Evolutionary conservation across 2,797 vertebrate species (phyloP).

Genomic region (Xiphorhynchus erythropygius): DNA sequence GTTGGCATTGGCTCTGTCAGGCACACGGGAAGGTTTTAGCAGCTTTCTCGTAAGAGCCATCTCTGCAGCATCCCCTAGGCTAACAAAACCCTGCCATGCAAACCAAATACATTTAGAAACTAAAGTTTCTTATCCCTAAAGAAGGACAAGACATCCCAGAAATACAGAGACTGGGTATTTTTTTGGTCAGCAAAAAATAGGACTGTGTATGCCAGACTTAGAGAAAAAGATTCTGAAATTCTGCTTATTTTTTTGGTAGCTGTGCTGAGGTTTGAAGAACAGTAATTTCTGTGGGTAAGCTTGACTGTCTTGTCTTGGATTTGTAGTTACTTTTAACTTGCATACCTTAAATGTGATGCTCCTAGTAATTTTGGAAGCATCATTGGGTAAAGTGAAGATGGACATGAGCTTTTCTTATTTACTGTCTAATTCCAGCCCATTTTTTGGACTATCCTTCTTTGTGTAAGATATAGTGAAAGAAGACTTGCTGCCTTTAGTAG

Average conservation of each 20-base stretch:
- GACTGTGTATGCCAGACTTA: neutral
- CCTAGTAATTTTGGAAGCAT: neutral
- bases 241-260: neutral
- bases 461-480: neutral
- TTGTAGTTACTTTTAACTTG: neutral
- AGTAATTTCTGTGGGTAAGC: neutral
- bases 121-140: neutral
- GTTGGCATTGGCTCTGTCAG: neutral
- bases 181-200: neutral
- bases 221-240: neutral
- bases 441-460: neutral
- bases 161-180: neutral
- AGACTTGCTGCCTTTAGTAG: neutral
- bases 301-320: neutral
- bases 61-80: neutral
- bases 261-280: neutral
- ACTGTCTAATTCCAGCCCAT: neutral
- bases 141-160: neutral
- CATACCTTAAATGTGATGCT: neutral
- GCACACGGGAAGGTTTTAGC: neutral
- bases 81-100: neutral
- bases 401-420: neutral
- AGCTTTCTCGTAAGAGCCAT: neutral
- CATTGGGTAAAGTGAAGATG: neutral
- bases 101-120: neutral